A percentile compares a stretch with the other conserved stretches of the same genome.
These are phyloP conservation scores for Psilopsiagon aurifrons DNA, from an alignment of 2,113 vertebrate species.

Conservation along the genomic window DNA sequence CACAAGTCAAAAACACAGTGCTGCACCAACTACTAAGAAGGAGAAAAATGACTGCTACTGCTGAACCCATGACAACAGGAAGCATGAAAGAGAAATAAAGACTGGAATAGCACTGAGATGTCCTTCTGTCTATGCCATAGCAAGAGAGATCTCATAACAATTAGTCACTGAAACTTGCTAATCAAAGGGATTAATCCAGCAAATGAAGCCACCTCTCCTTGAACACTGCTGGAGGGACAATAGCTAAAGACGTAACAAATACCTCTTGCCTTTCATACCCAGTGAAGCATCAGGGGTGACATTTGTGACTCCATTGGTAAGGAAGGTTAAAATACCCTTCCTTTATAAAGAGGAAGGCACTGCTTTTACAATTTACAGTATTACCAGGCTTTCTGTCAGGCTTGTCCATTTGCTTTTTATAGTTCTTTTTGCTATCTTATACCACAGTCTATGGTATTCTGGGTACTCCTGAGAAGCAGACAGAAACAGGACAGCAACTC, in stretches of 20 bases:
- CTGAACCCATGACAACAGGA: too few relatives aligned
- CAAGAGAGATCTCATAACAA: background rate
- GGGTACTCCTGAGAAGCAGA: background rate
- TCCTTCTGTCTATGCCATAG: background rate
- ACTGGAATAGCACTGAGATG: background rate
- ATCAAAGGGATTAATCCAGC: background rate
- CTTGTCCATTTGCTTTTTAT: background rate
- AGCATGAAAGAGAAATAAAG: background rate
- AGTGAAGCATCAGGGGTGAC: background rate
- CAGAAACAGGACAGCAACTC: background rate
- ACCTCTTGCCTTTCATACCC: background rate
- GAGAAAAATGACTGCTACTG: too few relatives aligned
- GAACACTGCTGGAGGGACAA: background rate
- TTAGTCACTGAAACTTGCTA: background rate
- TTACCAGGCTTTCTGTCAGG: background rate
- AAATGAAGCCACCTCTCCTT: background rate
- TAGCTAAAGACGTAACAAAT: background rate
- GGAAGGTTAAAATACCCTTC: background rate
- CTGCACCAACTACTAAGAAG: too few relatives aligned
- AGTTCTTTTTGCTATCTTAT: background rate
- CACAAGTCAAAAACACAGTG: too few relatives aligned
- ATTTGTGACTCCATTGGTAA: background rate
- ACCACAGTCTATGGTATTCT: background rate
- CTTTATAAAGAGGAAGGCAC: background rate
- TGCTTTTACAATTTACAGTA: background rate